A percentile compares a stretch with the other conserved stretches of the same genome.
phyloP scores from a whole-genome alignment of 1,140 invertebrate genomes.

The Drosophila mojavensis region DNA sequence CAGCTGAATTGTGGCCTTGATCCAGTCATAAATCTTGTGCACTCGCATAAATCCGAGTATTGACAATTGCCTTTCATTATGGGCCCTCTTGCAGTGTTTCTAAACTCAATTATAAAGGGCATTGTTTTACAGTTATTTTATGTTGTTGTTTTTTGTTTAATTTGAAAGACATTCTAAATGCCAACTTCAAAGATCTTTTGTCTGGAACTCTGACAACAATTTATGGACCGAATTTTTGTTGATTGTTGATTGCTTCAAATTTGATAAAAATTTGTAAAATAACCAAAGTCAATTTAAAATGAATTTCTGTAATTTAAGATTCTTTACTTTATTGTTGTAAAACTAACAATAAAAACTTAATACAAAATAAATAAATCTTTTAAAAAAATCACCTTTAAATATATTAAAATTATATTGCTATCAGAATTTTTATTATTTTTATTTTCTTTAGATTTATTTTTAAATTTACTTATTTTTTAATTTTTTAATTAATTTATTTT shows the following conservation, averaged over 20 bases:
- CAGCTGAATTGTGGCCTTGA: constrained; percentile 49
- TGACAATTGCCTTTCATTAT: constrained; percentile 12
- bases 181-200: constrained; percentile 4
- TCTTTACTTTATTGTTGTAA: neutral
- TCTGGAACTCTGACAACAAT: constrained; percentile 5
- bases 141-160: too few relatives aligned
- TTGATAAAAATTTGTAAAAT: neutral
- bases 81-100: neutral
- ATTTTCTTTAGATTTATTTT: too few relatives aligned
- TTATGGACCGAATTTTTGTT: constrained; percentile 8
- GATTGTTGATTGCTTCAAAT: neutral
- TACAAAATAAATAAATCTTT: too few relatives aligned
- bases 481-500: too few relatives aligned
- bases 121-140: constrained; percentile 14
- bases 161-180: constrained; percentile 2
- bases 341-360: too few relatives aligned
- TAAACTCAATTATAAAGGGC: constrained; percentile 16
- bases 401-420: too few relatives aligned
- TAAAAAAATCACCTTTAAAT: too few relatives aligned
- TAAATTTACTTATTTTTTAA: too few relatives aligned
- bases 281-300: neutral
- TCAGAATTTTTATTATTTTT: too few relatives aligned
- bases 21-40: constrained; percentile 23
- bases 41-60: constrained; percentile 16
- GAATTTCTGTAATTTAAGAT: neutral